Evolutionary conservation across 1,140 invertebrate genomes (phyloP).

Genomic region (Penaeus japonicus): DNA sequence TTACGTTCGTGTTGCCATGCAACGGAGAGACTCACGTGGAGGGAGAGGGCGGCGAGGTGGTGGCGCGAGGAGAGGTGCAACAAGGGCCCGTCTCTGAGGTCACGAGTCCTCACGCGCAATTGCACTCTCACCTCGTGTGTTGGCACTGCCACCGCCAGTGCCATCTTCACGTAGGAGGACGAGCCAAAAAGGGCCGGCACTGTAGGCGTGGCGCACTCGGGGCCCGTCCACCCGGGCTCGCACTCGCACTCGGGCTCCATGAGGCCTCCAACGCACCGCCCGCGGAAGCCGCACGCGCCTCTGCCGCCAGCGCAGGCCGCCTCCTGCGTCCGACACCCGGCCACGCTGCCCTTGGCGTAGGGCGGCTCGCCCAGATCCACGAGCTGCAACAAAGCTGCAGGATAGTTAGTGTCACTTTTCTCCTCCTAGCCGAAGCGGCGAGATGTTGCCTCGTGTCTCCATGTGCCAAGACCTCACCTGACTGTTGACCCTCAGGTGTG

Average conservation of each 20-base stretch:
- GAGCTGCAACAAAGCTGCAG: constrained; percentile 36
- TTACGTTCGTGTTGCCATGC: no score
- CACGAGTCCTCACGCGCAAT: constrained; percentile 19
- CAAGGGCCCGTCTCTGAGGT: not conserved
- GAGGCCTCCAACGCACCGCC: constrained; percentile 24
- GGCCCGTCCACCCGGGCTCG: constrained; percentile 33
- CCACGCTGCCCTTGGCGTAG: constrained; percentile 6
- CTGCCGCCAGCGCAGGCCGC: not conserved
- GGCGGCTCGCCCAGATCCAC: constrained; percentile 44
- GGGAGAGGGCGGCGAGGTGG: no score
- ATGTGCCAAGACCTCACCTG: constrained; percentile 24
- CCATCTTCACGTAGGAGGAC: constrained; percentile 27
- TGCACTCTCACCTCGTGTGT: not conserved
- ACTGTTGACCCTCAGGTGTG: constrained; percentile 38
- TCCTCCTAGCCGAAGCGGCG: not conserved
- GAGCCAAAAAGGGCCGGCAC: not conserved
- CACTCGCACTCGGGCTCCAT: constrained; percentile 19
- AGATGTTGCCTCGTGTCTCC: not conserved
- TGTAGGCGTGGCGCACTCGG: not conserved
- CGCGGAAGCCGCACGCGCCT: constrained; percentile 16
- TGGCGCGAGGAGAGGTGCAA: not conserved
- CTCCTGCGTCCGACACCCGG: constrained; percentile 23
- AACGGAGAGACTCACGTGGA: no score
- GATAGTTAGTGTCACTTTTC: not conserved
- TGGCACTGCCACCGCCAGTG: constrained; percentile 21